These are phyloP conservation scores for Cryptoprocta ferox DNA, from an alignment of 2,797 vertebrate species.

Conservation along the genomic window DNA sequence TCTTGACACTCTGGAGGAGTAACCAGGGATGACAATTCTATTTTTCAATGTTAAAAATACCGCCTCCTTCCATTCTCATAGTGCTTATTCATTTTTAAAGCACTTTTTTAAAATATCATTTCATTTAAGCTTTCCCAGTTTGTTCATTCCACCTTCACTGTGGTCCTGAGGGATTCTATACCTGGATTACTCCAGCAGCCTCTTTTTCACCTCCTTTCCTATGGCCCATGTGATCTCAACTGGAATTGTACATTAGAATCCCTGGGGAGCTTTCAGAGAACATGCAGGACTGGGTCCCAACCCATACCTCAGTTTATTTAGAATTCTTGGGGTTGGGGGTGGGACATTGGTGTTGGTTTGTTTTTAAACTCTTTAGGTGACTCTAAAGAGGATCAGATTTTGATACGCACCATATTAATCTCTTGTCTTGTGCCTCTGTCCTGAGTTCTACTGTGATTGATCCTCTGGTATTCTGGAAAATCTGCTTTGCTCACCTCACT, in stretches of 20 bases:
- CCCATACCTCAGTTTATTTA: background rate
- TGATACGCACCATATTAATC: background rate
- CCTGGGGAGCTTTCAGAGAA: background rate
- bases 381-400: background rate
- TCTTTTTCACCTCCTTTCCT: background rate
- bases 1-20: conserved; percentile 76
- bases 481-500: background rate
- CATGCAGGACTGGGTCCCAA: background rate
- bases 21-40: conserved; percentile 54
- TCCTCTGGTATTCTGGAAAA: background rate
- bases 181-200: background rate
- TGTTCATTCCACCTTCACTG: background rate
- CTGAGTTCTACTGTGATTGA: background rate
- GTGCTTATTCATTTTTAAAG: conserved; percentile 46
- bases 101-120: background rate
- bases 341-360: background rate
- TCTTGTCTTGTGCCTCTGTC: background rate
- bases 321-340: background rate
- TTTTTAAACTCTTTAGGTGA: background rate
- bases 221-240: background rate
- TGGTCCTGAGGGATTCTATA: background rate
- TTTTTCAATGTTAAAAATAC: conserved; percentile 71
- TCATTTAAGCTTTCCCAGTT: conserved; percentile 26
- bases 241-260: background rate
- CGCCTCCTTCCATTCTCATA: conserved; percentile 30